Percentiles rank a stretch among this genome's conserved stretches.
These are phyloP conservation scores for Clanis bilineata DNA, from an alignment of 2,888 invertebrate genomes.

Conservation along the genomic window DNA sequence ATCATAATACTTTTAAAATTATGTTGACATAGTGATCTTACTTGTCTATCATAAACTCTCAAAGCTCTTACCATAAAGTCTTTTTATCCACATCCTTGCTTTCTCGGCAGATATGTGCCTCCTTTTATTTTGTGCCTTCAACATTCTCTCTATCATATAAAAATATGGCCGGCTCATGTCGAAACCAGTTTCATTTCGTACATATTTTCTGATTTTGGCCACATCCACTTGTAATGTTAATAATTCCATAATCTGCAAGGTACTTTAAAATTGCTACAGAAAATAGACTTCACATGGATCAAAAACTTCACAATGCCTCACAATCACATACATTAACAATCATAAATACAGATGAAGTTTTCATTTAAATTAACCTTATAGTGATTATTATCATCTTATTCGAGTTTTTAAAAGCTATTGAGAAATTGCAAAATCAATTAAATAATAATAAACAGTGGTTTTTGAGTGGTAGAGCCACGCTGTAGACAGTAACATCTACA, in stretches of 20 bases:
- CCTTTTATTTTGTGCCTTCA: constrained; percentile 41
- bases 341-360: no score
- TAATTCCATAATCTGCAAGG: constrained; percentile 48
- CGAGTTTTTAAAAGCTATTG: no score
- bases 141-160: constrained; percentile 40
- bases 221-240: constrained; percentile 44
- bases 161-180: constrained; percentile 44
- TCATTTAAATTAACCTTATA: no score
- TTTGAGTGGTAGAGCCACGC: no score
- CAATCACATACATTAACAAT: no score
- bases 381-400: no score
- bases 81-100: constrained; percentile 40
- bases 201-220: constrained; percentile 44
- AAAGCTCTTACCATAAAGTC: constrained; percentile 40
- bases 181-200: constrained; percentile 46
- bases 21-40: neutral
- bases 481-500: no score
- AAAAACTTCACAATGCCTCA: no score
- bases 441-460: no score
- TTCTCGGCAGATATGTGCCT: constrained; percentile 40
- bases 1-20: neutral
- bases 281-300: no score
- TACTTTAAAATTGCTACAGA: neutral
- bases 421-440: no score
- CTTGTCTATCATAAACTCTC: no score